Percentiles rank a stretch among this genome's conserved stretches.
Conservation (phyloP, 2,888 invertebrate species). For the Trichogramma evanescens region DNA sequence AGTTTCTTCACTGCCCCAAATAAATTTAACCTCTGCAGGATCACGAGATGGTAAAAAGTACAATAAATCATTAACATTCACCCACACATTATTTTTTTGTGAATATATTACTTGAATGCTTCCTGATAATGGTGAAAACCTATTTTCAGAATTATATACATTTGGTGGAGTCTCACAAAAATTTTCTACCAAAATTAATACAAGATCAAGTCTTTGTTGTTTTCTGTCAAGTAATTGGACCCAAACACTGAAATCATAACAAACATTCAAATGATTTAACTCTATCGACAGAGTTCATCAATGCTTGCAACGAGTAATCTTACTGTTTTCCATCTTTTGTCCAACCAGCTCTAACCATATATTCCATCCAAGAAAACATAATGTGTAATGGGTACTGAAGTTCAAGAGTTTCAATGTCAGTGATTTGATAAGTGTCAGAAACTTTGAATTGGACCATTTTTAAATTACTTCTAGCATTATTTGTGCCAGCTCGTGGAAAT, state of each 20-base stretch:
- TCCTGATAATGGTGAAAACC: conserved; percentile 43
- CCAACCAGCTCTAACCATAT: conserved; percentile 93
- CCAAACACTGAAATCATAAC: conserved; percentile 66
- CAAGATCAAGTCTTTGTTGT: conserved; percentile 78
- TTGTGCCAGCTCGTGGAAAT: conserved; percentile 81
- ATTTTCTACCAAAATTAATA: conserved; percentile 72
- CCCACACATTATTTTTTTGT: conserved; percentile 73
- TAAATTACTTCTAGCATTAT: conserved; percentile 83
- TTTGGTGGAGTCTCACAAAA: conserved; percentile 59
- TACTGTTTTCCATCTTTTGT: conserved; percentile 84
- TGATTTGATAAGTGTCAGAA: conserved; percentile 59
- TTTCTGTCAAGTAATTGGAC: conserved; percentile 81
- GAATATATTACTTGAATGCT: conserved; percentile 57
- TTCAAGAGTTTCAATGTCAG: conserved; percentile 69
- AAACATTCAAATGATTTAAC: neutral
- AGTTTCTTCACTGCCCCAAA: conserved; percentile 90
- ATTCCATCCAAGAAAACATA: conserved; percentile 90
- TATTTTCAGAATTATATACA: conserved; percentile 49
- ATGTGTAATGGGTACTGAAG: conserved; percentile 69
- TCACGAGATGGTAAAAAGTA: conserved; percentile 67
- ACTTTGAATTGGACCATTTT: conserved; percentile 77
- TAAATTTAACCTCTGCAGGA: conserved; percentile 55
- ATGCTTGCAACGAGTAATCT: conserved; percentile 38
- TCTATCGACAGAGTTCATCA: neutral
- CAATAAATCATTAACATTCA: conserved; percentile 87